phyloP scores from a whole-genome alignment of 2,113 vertebrate genomes.

The Menura novaehollandiae region DNA sequence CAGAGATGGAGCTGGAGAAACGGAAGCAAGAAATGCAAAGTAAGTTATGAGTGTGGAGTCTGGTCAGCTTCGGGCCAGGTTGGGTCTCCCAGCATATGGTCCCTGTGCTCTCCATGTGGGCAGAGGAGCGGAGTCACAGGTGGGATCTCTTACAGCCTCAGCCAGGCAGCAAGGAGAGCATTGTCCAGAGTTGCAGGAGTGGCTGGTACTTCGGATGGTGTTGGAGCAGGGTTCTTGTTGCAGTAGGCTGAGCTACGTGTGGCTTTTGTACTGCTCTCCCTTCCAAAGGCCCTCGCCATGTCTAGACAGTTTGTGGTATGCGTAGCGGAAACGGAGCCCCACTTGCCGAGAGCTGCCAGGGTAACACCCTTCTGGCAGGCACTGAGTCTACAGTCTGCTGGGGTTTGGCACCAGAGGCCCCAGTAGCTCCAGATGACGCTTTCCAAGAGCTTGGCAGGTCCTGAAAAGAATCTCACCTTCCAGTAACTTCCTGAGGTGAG shows the following conservation, averaged over 20 bases:
- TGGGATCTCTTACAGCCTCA: not conserved
- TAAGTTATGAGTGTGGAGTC: conserved; percentile 30
- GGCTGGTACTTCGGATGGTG: not conserved
- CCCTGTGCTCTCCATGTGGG: rapidly evolving
- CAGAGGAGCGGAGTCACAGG: not conserved
- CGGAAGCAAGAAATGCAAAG: conserved; percentile 72
- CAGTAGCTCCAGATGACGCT: conserved; percentile 37
- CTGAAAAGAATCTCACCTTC: conserved; percentile 55
- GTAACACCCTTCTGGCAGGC: conserved; percentile 60
- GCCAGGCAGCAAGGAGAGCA: not conserved
- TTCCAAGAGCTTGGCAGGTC: conserved; percentile 52
- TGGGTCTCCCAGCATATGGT: not conserved
- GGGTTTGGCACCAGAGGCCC: conserved; percentile 37
- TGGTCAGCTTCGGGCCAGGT: not conserved
- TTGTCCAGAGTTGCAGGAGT: not conserved
- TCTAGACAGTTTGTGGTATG: conserved; percentile 52
- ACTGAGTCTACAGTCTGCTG: not conserved
- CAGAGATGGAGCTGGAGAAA: conserved; percentile 85
- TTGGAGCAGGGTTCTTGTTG: not conserved
- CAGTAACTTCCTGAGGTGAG: conserved; percentile 39
- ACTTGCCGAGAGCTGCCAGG: conserved; percentile 22
- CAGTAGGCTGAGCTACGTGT: conserved; percentile 21
- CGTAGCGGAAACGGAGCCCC: not conserved
- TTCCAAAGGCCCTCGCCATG: conserved; percentile 35
- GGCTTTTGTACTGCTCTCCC: conserved; percentile 26